Percentiles rank a stretch among this genome's conserved stretches.
Evolutionary conservation across 2,888 invertebrate species (phyloP).

Genomic region (Amphipyra tragopoginis): DNA sequence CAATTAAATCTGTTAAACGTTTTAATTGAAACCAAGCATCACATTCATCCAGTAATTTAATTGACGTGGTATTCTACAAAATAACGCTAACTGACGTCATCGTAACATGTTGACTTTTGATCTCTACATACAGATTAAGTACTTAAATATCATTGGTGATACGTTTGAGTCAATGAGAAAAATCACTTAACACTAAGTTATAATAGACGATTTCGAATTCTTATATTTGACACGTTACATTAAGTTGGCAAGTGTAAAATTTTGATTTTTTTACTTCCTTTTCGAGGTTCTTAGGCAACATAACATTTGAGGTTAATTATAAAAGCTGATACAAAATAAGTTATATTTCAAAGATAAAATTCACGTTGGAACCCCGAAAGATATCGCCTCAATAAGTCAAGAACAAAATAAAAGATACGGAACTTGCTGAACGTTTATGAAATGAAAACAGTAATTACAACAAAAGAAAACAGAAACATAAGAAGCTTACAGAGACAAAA

Average conservation of each 20-base stretch:
- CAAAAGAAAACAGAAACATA: not conserved
- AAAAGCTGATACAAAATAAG: no score
- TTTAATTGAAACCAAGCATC: constrained; percentile 9
- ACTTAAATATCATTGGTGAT: constrained; percentile 63
- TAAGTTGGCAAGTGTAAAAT: constrained; percentile 61
- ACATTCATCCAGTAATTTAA: constrained; percentile 11
- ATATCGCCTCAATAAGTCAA: no score
- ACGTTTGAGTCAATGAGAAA: constrained; percentile 62
- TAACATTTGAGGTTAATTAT: no score
- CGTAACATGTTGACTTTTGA: constrained; percentile 20
- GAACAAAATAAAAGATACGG: no score
- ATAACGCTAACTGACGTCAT: constrained; percentile 20
- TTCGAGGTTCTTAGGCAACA: constrained; percentile 21
- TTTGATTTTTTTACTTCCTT: constrained; percentile 30
- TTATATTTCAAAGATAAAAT: no score
- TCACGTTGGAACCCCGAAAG: no score
- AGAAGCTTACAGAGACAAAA: not conserved
- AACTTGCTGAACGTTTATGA: no score
- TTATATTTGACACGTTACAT: constrained; percentile 56
- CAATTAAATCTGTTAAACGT: not conserved
- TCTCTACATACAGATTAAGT: constrained; percentile 60
- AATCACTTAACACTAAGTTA: constrained; percentile 58
- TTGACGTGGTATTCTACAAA: constrained; percentile 23
- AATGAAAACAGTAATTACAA: not conserved
- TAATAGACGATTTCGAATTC: constrained; percentile 48